Conservation (phyloP, 2,797 vertebrate genomes). For the Enteromius mattozi region DNA sequence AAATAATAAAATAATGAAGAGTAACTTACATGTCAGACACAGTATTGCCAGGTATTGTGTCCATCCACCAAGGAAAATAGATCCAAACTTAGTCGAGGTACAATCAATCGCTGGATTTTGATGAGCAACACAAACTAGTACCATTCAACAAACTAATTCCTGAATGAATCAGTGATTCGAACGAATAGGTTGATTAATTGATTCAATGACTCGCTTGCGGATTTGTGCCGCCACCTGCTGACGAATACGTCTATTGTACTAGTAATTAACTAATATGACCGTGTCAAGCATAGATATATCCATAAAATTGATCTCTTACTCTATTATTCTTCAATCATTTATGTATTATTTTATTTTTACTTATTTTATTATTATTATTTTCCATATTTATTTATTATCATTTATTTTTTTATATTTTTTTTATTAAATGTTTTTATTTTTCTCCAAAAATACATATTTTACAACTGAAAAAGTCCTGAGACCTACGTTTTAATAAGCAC, state of each 20-base stretch:
- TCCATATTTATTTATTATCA: too few relatives aligned
- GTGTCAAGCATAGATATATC: too few relatives aligned
- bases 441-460: conserved; percentile 31
- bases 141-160: too few relatives aligned
- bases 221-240: neutral
- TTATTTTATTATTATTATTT: too few relatives aligned
- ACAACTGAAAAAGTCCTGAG: neutral
- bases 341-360: too few relatives aligned
- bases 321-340: too few relatives aligned
- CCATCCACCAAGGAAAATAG: neutral
- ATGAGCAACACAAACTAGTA: neutral
- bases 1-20: neutral
- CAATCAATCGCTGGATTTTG: neutral
- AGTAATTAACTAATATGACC: neutral
- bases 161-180: neutral
- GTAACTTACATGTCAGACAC: neutral
- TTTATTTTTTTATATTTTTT: too few relatives aligned
- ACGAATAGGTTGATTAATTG: neutral
- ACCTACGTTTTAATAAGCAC: neutral
- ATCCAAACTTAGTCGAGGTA: neutral
- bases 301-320: too few relatives aligned
- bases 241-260: neutral
- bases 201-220: neutral
- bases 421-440: neutral
- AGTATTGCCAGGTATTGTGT: neutral